Evolutionary conservation across 2,888 invertebrate genomes (phyloP).

Genomic region (Helleia helle): DNA sequence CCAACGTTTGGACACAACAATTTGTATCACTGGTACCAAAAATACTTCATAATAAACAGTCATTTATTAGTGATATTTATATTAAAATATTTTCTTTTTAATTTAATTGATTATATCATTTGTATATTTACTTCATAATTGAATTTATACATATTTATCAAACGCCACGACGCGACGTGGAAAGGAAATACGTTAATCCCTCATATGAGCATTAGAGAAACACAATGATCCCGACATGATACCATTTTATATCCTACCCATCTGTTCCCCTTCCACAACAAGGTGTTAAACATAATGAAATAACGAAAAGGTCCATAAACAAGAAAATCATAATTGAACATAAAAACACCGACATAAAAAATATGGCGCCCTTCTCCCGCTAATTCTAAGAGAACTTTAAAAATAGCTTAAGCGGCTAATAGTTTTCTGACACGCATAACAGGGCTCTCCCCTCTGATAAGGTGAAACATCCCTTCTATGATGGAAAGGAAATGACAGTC

Average conservation of each 20-base stretch:
- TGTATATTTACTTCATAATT: too few relatives aligned
- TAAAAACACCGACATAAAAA: conserved; percentile 47
- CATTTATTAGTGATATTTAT: too few relatives aligned
- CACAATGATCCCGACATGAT: conserved; percentile 2
- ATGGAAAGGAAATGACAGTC: conserved; percentile 43
- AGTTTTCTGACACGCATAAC: conserved; percentile 72
- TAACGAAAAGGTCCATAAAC: conserved; percentile 46
- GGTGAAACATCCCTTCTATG: conserved; percentile 16
- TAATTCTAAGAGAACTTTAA: conserved; percentile 51
- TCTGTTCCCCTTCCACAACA: conserved; percentile 30
- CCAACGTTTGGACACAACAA: too few relatives aligned
- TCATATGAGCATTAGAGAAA: conserved; percentile 1
- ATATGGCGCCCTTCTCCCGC: conserved; percentile 52
- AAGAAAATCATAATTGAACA: conserved; percentile 58
- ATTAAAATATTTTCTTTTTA: too few relatives aligned
- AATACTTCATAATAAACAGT: too few relatives aligned
- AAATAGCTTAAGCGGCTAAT: conserved; percentile 70
- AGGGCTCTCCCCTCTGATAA: conserved; percentile 24
- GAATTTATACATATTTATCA: too few relatives aligned
- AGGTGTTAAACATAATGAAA: conserved; percentile 66
- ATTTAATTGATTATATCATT: too few relatives aligned
- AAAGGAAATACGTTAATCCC: too few relatives aligned
- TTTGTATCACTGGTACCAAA: too few relatives aligned
- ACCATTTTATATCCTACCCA: conserved; percentile 2
- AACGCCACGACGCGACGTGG: too few relatives aligned